Evolutionary conservation across 2,888 invertebrate species (phyloP), one percentile per base, ranked within the genome.

Genomic region (Synanthedon vespiformis): DNA sequence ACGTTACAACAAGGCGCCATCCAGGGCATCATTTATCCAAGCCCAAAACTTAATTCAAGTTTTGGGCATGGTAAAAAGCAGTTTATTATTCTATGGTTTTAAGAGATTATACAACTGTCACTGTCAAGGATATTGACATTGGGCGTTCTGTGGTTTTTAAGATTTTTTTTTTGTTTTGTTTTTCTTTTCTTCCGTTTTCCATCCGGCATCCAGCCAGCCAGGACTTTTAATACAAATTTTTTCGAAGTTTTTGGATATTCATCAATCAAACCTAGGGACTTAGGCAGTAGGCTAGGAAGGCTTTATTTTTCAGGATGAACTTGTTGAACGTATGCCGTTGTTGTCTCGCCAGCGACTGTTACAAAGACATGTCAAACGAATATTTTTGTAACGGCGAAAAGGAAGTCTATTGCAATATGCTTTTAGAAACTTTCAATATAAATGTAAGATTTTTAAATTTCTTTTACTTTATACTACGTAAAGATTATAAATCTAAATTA

Each of bases 371-470:
- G 14, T 58, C 58, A 1, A 59, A 56, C 12, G 56, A 56, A 4
- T 67, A 61, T 51, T 54, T 52, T n/a, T 54, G 51, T 49, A 55
- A 54, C 1, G 52, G 56, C 8, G 56, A 49, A 51, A 59, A 55
- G 4, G 67, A 67, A 61, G 57, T 57, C 16, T 66, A 66, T 40
- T 40, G 52, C 0, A 56, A 60, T 22, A 61, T 66, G 58, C 53
- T 66, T 58, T 16, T 54, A 10, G 61, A 66, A 6, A 68, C 64
- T 8, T 68, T 67, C 48, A 62, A 63, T 53, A 50, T 70, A 49
- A 54, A 56, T 14, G 70, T 70, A 59, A 64, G 67, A 60, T 40
- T 49, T 49, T 55, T 50, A 11, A 5, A 4, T 14, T 10, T 13
- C 22, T 22, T 22, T 22, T 22, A n/a, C n/a, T n/a, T n/a, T n/a